A percentile compares a stretch with the other conserved stretches of the same genome.
phyloP scores from a whole-genome alignment of 2,113 vertebrate species.

The Hydrolagus affinis region DNA sequence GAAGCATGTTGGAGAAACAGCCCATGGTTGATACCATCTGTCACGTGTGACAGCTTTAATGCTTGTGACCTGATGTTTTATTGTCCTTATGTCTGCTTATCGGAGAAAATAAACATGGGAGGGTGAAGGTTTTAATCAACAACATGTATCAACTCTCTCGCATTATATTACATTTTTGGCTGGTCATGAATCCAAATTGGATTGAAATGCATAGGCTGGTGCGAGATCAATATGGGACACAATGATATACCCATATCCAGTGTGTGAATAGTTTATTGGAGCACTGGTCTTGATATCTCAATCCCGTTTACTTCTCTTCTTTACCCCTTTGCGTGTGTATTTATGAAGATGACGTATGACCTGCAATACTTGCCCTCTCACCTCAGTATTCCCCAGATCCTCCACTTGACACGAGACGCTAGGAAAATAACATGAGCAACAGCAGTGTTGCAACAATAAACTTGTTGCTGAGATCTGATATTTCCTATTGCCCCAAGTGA shows the following conservation, averaged over 20 bases:
- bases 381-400: neutral
- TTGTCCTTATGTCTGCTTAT: constrained; percentile 26
- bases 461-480: neutral
- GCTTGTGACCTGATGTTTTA: constrained; percentile 31
- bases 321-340: neutral
- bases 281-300: neutral
- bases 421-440: neutral
- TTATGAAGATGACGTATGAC: neutral
- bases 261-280: neutral
- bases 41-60: constrained; percentile 26
- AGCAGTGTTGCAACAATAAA: neutral
- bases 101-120: constrained; percentile 20
- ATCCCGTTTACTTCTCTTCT: neutral
- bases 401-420: neutral
- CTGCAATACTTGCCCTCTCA: neutral
- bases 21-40: constrained; percentile 5
- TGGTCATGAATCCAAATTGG: constrained; percentile 18
- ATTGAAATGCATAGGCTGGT: neutral
- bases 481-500: too few species aligned
- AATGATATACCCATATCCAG: neutral
- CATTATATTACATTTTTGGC: neutral
- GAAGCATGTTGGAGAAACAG: constrained; percentile 23
- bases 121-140: constrained; percentile 29
- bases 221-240: neutral
- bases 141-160: constrained; percentile 9